Evolutionary conservation across 2,113 vertebrate genomes (phyloP).

Genomic region (Otus sunia): DNA sequence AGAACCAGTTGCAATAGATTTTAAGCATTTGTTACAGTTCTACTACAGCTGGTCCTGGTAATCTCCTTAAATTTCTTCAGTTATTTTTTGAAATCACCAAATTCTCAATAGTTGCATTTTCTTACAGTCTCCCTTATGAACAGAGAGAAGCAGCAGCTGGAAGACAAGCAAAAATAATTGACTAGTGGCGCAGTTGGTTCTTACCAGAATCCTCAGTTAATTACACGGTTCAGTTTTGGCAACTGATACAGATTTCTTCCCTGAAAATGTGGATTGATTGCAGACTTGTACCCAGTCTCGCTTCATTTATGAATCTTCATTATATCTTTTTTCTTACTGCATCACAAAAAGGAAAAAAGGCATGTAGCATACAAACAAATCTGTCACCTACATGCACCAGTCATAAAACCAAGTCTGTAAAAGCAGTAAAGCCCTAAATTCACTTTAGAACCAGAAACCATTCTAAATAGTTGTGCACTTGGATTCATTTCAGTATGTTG

Average conservation of each 20-base stretch:
- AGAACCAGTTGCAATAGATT: neutral
- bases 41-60: neutral
- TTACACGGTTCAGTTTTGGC: constrained; percentile 72
- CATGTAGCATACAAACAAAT: constrained; percentile 53
- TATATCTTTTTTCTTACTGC: constrained; percentile 64
- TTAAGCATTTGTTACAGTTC: neutral
- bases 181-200: constrained; percentile 67
- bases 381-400: neutral
- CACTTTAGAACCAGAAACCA: neutral
- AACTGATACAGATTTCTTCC: constrained; percentile 65
- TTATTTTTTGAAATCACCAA: constrained; percentile 9
- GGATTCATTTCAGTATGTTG: neutral
- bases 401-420: constrained; percentile 17
- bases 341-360: constrained; percentile 51
- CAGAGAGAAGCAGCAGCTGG: constrained; percentile 65
- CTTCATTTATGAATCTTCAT: constrained; percentile 70
- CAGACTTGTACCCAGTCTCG: constrained; percentile 53
- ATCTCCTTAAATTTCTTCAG: neutral
- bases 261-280: constrained; percentile 72
- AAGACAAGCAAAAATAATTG: constrained; percentile 67
- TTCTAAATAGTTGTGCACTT: neutral
- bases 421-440: neutral
- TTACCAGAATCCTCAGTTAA: constrained; percentile 74
- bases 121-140: constrained; percentile 11
- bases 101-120: constrained; percentile 15